Percentiles rank a stretch among this genome's conserved stretches.
These are phyloP conservation scores for Aphelenchoides bicaudatus DNA, from an alignment of 2,888 invertebrate species.

Conservation along the genomic window DNA sequence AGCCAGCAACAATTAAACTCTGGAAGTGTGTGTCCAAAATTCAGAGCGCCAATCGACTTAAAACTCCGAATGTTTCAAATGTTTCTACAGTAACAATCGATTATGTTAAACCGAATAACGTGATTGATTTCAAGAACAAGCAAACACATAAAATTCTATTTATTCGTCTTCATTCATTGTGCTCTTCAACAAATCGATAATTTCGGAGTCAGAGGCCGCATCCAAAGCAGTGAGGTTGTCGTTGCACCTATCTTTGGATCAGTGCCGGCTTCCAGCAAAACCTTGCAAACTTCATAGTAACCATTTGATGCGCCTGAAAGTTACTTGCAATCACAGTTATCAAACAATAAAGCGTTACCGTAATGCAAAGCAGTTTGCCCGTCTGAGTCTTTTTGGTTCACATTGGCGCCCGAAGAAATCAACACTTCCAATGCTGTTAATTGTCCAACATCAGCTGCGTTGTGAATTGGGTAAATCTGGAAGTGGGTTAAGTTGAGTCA, in stretches of 20 bases:
- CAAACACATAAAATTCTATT: no score
- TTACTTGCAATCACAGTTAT: background rate
- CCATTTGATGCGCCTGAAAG: background rate
- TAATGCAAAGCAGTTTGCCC: slow-evolving; percentile 16
- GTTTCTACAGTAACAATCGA: no score
- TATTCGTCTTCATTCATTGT: no score
- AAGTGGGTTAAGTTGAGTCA: no score
- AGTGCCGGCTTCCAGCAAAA: slow-evolving; percentile 10
- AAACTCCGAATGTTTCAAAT: no score
- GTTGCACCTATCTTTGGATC: slow-evolving; percentile 6
- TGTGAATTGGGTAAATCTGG: slow-evolving; percentile 14
- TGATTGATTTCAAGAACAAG: no score
- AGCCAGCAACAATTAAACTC: no score
- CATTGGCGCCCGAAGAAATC: slow-evolving; percentile 11
- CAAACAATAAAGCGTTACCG: background rate
- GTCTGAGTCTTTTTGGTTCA: slow-evolving; percentile 12
- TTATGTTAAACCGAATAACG: no score
- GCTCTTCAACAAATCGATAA: background rate
- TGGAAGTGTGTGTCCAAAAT: no score
- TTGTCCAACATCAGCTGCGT: slow-evolving; percentile 17
- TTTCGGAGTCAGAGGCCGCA: background rate
- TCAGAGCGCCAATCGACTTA: no score
- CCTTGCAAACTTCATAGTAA: background rate
- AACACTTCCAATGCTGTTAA: slow-evolving; percentile 2
- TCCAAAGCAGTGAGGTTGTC: slow-evolving; percentile 14